Evolutionary conservation across 2,113 vertebrate species (phyloP).

Genomic region (Dicrurus megarhynchus): DNA sequence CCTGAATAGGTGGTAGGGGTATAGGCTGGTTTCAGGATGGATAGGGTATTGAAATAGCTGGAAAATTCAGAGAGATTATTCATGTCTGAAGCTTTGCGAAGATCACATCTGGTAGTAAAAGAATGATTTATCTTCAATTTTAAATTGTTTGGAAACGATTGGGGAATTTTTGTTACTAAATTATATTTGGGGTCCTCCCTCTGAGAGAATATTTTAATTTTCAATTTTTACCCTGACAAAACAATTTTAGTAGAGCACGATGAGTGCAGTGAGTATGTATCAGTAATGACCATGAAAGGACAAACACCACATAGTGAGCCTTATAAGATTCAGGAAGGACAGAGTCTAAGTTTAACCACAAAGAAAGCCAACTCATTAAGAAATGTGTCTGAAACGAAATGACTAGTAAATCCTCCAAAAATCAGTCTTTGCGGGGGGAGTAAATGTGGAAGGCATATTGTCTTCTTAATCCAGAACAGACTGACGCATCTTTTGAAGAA

Average conservation of each 20-base stretch:
- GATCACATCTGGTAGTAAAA: not conserved
- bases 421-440: not conserved
- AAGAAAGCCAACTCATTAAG: not conserved
- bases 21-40: not conserved
- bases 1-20: not conserved
- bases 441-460: conserved; percentile 35
- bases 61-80: not conserved
- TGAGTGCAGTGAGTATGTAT: not conserved
- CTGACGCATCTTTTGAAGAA: not conserved
- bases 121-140: not conserved
- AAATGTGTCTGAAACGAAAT: conserved; percentile 10
- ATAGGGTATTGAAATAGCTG: not conserved
- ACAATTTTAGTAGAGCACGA: not conserved
- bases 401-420: conserved; percentile 39
- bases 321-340: not conserved
- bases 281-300: not conserved
- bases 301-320: not conserved
- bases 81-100: not conserved
- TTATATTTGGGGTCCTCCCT: not conserved
- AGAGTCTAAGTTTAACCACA: not conserved
- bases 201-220: not conserved
- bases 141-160: not conserved
- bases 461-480: conserved; percentile 38
- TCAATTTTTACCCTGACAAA: not conserved
- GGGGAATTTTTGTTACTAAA: not conserved